Conservation (phyloP, 1,140 invertebrate species). For the Scaptomyza graminum region DNA sequence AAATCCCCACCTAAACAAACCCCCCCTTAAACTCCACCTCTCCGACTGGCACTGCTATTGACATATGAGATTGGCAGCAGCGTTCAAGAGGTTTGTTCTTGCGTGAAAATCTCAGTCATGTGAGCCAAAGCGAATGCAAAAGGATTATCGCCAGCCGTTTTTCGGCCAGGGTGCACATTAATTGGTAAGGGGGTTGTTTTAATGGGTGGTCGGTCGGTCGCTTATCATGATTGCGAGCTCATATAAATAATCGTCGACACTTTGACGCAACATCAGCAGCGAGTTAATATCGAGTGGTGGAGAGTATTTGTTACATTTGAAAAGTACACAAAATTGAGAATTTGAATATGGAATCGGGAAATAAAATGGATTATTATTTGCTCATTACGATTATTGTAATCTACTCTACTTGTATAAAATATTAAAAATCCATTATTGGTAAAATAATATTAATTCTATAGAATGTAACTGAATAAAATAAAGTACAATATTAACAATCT, state of each 20-base stretch:
- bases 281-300: background rate
- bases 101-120: conserved; percentile 72
- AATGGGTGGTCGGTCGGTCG: background rate
- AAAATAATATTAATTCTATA: too few relatives aligned
- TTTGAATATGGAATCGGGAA: too few relatives aligned
- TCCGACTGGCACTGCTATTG: conserved; percentile 61
- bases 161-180: background rate
- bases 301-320: background rate
- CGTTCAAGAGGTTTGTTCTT: conserved; percentile 66
- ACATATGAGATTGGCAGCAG: conserved; percentile 66
- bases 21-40: background rate
- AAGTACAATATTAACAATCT: background rate
- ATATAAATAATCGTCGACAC: conserved; percentile 15
- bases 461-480: background rate
- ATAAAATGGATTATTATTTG: too few relatives aligned
- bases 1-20: too few relatives aligned
- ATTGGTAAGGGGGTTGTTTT: conserved; percentile 5
- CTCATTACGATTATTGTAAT: too few relatives aligned
- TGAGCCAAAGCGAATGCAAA: conserved; percentile 53
- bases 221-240: conserved; percentile 1
- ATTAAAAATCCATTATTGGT: too few relatives aligned
- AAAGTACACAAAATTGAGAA: too few relatives aligned
- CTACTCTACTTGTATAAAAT: too few relatives aligned
- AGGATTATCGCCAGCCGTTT: conserved; percentile 59
- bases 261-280: conserved; percentile 3